Conservation (phyloP, 2,113 vertebrate species). For the Sylvietta virens region DNA sequence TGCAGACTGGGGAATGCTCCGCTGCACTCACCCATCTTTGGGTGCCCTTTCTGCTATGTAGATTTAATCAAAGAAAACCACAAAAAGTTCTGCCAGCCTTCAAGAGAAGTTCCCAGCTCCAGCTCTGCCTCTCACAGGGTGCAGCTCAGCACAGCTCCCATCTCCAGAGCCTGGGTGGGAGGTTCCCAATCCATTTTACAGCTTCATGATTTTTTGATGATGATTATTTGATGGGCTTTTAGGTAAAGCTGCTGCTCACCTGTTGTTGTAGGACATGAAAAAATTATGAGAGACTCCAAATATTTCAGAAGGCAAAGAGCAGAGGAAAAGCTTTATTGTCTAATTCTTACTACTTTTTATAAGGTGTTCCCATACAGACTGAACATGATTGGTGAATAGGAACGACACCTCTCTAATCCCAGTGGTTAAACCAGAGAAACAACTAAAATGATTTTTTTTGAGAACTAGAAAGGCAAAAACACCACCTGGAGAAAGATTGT, state of each 20-base stretch:
- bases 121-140: background rate
- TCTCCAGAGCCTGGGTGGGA: background rate
- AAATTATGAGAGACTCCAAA: too few relatives aligned
- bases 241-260: background rate
- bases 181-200: background rate
- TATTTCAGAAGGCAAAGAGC: too few relatives aligned
- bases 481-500: too few relatives aligned
- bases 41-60: background rate
- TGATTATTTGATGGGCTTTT: background rate
- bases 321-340: too few relatives aligned
- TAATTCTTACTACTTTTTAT: too few relatives aligned
- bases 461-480: too few relatives aligned
- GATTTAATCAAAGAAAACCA: background rate
- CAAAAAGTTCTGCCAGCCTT: background rate
- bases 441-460: too few relatives aligned
- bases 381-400: too few relatives aligned
- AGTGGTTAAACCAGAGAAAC: too few relatives aligned
- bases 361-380: too few relatives aligned
- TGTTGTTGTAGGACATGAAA: background rate
- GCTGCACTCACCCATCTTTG: background rate
- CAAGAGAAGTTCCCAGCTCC: background rate
- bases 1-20: background rate
- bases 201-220: background rate
- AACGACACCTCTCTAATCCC: too few relatives aligned
- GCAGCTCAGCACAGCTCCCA: background rate